Evolutionary conservation across 2,888 invertebrate genomes (phyloP).

Genomic region (Patella depressa): DNA sequence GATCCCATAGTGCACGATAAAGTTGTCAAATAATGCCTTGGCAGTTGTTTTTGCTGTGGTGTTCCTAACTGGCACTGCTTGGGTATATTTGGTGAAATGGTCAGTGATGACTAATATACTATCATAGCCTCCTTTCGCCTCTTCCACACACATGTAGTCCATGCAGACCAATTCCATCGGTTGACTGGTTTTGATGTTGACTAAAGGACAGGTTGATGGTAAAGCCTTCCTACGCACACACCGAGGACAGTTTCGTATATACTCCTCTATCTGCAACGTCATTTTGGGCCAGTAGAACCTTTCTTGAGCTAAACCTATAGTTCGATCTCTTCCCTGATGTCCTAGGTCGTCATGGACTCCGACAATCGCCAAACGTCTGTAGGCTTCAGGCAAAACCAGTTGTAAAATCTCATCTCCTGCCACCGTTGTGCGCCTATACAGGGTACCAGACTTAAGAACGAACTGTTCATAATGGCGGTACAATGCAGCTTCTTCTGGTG

Average conservation of each 20-base stretch:
- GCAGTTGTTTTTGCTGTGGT: slow-evolving; percentile 23
- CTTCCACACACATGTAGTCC: slow-evolving; percentile 21
- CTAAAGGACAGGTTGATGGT: neutral
- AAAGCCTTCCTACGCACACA: slow-evolving; percentile 14
- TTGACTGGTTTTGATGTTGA: neutral
- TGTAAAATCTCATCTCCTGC: slow-evolving; percentile 5
- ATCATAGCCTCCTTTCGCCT: slow-evolving; percentile 13
- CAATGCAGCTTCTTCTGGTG: neutral
- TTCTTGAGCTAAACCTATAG: neutral
- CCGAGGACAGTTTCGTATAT: slow-evolving; percentile 12
- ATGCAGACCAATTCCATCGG: slow-evolving; percentile 24
- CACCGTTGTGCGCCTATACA: slow-evolving; percentile 17
- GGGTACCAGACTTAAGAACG: slow-evolving; percentile 11
- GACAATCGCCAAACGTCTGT: neutral
- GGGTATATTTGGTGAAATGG: slow-evolving; percentile 21
- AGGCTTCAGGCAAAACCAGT: slow-evolving; percentile 16
- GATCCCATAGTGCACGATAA: neutral
- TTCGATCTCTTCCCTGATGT: slow-evolving; percentile 21
- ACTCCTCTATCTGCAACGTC: slow-evolving; percentile 10
- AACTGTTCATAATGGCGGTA: slow-evolving; percentile 11
- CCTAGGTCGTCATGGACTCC: slow-evolving; percentile 20
- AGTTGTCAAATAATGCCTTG: neutral
- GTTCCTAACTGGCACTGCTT: slow-evolving; percentile 21
- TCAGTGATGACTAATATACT: slow-evolving; percentile 23
- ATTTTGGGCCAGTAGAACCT: neutral